Evolutionary conservation across 30 jellyfish, hydroid and myxozoan genomes (phyloP).

Genomic region (Catostylus mosaicus): DNA sequence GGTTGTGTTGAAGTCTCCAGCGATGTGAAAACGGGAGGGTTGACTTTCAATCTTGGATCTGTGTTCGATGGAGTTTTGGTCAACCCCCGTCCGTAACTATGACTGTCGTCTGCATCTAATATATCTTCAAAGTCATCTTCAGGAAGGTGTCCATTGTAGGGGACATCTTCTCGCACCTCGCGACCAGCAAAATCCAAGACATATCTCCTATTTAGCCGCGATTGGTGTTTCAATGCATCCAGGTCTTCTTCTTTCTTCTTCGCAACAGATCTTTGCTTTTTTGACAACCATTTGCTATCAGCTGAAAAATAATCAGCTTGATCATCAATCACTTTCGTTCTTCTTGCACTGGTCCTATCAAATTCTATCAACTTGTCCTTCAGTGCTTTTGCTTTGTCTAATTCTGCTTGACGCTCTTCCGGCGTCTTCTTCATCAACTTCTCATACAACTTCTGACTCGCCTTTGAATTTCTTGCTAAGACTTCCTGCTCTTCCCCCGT

Average conservation of each 20-base stretch:
- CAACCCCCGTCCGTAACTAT: background rate
- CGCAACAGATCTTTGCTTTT: slow-evolving; percentile 70
- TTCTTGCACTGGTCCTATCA: slow-evolving; percentile 92
- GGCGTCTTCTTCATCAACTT: slow-evolving; percentile 69
- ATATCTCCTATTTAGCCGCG: slow-evolving; percentile 73
- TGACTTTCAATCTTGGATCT: slow-evolving; percentile 42
- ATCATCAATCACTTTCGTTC: slow-evolving; percentile 99
- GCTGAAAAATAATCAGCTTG: slow-evolving; percentile 96
- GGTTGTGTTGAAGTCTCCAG: background rate
- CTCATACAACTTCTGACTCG: slow-evolving; percentile 80
- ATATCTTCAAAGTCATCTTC: slow-evolving; percentile 12
- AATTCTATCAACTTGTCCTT: slow-evolving; percentile 76
- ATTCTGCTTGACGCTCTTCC: slow-evolving; percentile 39
- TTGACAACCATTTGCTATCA: slow-evolving; percentile 92
- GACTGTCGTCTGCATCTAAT: slow-evolving; percentile 5
- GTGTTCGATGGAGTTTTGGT: background rate
- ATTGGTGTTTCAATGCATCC: slow-evolving; percentile 66
- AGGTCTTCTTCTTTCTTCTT: slow-evolving; percentile 74
- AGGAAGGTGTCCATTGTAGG: slow-evolving; percentile 12
- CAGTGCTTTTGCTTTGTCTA: slow-evolving; percentile 85
- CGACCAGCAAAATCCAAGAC: slow-evolving; percentile 94
- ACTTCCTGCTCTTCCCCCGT: slow-evolving; percentile 91
- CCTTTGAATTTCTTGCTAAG: slow-evolving; percentile 79
- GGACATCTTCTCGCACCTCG: slow-evolving; percentile 67
- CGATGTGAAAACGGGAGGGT: slow-evolving; percentile 43